phyloP scores from a whole-genome alignment of 2,797 vertebrate genomes.

The Falco biarmicus region DNA sequence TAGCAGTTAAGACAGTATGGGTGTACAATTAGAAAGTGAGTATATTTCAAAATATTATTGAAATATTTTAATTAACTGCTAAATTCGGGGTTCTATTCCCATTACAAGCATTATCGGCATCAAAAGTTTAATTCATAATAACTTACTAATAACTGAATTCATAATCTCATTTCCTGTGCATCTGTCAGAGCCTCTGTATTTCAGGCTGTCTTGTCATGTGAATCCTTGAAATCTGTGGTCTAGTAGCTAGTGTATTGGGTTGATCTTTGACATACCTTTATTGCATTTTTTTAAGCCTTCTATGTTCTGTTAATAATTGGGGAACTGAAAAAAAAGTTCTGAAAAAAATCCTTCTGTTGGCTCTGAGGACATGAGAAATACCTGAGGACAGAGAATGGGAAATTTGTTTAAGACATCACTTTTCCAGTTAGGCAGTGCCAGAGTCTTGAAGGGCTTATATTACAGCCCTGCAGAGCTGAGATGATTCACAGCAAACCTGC shows the following conservation, averaged over 20 bases:
- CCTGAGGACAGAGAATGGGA: background rate
- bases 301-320: background rate
- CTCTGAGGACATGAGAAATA: background rate
- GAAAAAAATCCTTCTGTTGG: accelerated
- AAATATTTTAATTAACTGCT: background rate
- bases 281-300: background rate
- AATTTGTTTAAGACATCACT: background rate
- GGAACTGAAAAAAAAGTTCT: background rate
- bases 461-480: background rate
- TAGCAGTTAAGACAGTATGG: background rate
- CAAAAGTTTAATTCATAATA: background rate
- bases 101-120: background rate
- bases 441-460: background rate
- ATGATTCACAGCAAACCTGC: background rate
- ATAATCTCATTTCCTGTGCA: background rate
- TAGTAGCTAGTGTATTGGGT: background rate
- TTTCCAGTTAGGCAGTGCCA: background rate
- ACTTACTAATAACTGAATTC: background rate
- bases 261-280: background rate
- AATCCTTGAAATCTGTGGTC: background rate
- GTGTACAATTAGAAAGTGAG: background rate
- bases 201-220: background rate
- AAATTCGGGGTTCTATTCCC: background rate
- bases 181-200: background rate
- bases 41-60: background rate